Evolutionary conservation across 2,113 vertebrate species (phyloP), one percentile per base, ranked within the genome.

Genomic region (Maccullochella peelii): DNA sequence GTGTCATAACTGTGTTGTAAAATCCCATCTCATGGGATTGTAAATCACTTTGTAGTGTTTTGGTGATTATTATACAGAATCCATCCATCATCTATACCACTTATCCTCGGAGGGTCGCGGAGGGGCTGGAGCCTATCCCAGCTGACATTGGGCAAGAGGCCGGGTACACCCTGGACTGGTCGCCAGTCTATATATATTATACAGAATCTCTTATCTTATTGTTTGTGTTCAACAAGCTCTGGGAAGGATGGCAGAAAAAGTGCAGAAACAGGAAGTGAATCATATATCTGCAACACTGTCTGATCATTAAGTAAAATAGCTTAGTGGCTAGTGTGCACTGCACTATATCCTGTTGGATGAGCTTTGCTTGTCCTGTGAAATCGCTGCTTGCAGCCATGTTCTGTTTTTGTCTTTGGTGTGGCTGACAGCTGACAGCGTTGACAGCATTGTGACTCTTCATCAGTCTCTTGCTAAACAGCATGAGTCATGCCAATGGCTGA

Each of bases 401-500:
- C 75, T 65, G 79, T 30, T 61, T 86, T 40, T 12, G 70, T 70
- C 70, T 66, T 38, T 16, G 20, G 33, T 20, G 38, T 61, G 61
- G 61, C 33, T 70, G 76, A 80, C 57, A 23, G 65, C 49, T 80
- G n/a, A n/a, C n/a, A n/a, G 52, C 6, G 20, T 44, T 77, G 58
- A 63, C 47, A 78, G 54, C 67, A 14, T 23, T 72, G 54, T 61
- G 73, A 63, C 25, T 73, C 66, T 70, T 57, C 70, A 62, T 65
- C 74, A 14, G 50, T 52, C 36, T 18, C 23, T 38, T 15, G 47
- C 63, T 61, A 27, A 76, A 87, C 80, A 76, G 67, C 49, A 33
- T 63, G 73, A 82, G 70, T 81, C 82, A 82, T 23, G 44, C 49
- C 54, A 27, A n/a, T 18, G 73, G 55, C 55, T 72, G 77, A 38